These are phyloP conservation scores for Melanaphis sacchari DNA, from an alignment of 1,140 invertebrate species.

Conservation along the genomic window DNA sequence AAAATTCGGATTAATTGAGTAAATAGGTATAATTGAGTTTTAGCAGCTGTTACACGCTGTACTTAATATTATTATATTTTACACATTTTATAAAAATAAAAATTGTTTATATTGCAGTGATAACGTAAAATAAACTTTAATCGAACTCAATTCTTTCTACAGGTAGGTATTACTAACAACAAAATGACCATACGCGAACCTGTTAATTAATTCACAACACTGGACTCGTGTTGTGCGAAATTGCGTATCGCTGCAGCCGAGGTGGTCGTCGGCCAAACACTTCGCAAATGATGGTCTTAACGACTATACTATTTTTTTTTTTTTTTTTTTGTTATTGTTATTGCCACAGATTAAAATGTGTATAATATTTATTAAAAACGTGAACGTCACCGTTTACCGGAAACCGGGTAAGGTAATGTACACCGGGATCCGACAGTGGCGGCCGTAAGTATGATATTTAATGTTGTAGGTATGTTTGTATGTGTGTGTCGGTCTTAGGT, in stretches of 20 bases:
- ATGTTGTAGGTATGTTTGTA: too few species aligned
- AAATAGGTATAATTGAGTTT: too few species aligned
- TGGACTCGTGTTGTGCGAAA: not conserved
- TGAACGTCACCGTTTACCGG: not conserved
- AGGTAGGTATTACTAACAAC: not conserved
- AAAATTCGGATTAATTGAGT: not conserved
- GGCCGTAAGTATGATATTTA: not conserved
- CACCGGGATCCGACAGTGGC: not conserved
- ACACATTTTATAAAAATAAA: not conserved
- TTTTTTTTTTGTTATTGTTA: too few species aligned
- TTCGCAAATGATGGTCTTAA: not conserved
- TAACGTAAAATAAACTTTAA: not conserved
- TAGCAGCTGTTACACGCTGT: too few species aligned
- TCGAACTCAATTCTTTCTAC: not conserved
- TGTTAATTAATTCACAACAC: not conserved
- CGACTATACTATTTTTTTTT: not conserved
- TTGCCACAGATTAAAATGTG: not conserved
- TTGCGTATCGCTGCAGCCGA: not conserved
- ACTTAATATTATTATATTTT: not conserved
- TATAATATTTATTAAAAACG: not conserved
- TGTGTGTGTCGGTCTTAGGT: not conserved
- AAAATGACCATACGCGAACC: not conserved
- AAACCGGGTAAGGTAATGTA: not conserved
- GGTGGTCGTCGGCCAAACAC: not conserved
- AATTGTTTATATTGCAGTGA: too few species aligned